Conservation (phyloP, 2,888 invertebrate genomes). For the Caenorhabditis virilis region DNA sequence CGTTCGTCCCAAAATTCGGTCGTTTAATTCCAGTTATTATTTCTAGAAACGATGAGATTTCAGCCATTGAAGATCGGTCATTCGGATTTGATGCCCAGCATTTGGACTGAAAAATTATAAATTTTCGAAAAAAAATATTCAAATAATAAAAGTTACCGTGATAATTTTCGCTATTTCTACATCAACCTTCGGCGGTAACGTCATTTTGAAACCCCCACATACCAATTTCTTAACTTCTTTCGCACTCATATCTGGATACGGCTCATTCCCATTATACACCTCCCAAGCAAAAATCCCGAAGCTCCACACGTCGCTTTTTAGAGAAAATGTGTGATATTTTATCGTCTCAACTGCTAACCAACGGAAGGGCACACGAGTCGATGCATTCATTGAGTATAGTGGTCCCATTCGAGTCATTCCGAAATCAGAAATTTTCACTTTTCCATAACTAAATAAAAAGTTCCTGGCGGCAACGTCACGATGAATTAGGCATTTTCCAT, state of each 20-base stretch:
- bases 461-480: slow-evolving; percentile 47
- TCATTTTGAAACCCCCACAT: slow-evolving; percentile 42
- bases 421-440: slow-evolving; percentile 46
- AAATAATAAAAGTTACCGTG: slow-evolving; percentile 5
- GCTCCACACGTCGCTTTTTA: slow-evolving; percentile 47
- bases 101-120: too few species aligned
- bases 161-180: slow-evolving; percentile 10
- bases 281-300: slow-evolving; percentile 51
- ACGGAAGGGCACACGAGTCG: slow-evolving; percentile 28
- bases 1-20: slow-evolving; percentile 25
- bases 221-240: slow-evolving; percentile 42
- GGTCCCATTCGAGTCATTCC: slow-evolving; percentile 35
- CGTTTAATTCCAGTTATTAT: slow-evolving; percentile 14
- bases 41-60: slow-evolving; percentile 14
- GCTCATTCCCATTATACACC: slow-evolving; percentile 45
- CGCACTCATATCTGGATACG: slow-evolving; percentile 48
- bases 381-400: slow-evolving; percentile 41
- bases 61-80: slow-evolving; percentile 27
- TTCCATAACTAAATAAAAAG: slow-evolving; percentile 42
- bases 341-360: slow-evolving; percentile 48
- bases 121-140: too few species aligned
- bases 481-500: slow-evolving; percentile 44
- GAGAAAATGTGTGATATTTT: slow-evolving; percentile 17
- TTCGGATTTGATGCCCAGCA: slow-evolving; percentile 32
- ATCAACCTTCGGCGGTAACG: neutral